Percentiles rank a stretch among this genome's conserved stretches.
Evolutionary conservation across 2,113 vertebrate genomes (phyloP).

Genomic region (Scomber scombrus): DNA sequence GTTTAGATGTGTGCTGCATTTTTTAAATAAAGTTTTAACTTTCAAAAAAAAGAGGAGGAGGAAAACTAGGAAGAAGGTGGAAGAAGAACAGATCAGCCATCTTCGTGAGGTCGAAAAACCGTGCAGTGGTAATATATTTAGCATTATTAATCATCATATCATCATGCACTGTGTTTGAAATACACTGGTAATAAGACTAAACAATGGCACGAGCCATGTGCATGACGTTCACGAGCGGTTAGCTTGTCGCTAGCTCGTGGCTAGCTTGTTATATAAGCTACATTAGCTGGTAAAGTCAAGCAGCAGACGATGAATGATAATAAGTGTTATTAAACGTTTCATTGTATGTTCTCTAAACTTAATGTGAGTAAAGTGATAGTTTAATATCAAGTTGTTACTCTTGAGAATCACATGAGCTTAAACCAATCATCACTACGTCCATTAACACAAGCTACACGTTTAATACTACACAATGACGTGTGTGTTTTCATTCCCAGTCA

Average conservation of each 20-base stretch:
- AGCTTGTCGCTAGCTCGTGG: neutral
- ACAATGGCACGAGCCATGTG: too few relatives aligned
- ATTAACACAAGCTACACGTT: too few relatives aligned
- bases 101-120: conserved; percentile 80
- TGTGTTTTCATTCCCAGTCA: too few relatives aligned
- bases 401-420: neutral
- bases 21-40: neutral
- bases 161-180: neutral
- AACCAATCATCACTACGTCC: neutral
- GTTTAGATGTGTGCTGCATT: too few relatives aligned
- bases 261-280: neutral
- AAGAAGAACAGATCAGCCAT: conserved; percentile 70
- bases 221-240: neutral
- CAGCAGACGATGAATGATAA: neutral
- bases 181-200: too few relatives aligned
- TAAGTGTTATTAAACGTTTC: neutral
- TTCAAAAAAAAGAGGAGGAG: too few relatives aligned
- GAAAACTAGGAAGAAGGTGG: conserved; percentile 4
- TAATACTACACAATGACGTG: neutral
- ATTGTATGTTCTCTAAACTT: neutral
- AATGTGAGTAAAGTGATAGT: too few relatives aligned
- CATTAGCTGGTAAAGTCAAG: neutral
- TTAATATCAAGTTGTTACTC: neutral
- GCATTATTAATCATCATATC: neutral
- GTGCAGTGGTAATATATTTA: conserved; percentile 52